phyloP scores from a whole-genome alignment of 2,888 invertebrate species.

The Meghimatium bilineatum region DNA sequence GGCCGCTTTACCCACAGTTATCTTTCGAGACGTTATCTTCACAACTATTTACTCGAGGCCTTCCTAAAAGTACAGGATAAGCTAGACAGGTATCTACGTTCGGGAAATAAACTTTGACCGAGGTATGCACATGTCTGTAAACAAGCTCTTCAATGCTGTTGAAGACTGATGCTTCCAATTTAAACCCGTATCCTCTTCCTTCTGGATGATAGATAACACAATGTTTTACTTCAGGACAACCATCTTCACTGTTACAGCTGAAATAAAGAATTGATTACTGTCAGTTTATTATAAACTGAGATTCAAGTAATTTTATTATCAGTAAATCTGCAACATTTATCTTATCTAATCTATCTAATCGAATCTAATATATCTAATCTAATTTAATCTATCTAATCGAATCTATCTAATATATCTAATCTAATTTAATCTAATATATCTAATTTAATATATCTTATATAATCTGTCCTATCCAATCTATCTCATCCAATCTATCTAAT shows the following conservation, averaged over 20 bases:
- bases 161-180: constrained; percentile 50
- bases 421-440: no score
- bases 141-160: constrained; percentile 50
- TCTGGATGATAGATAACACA: constrained; percentile 44
- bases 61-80: constrained; percentile 41
- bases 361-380: no score
- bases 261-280: background rate
- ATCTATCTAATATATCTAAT: no score
- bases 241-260: constrained; percentile 35
- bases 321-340: no score
- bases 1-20: background rate
- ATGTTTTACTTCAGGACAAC: constrained; percentile 42
- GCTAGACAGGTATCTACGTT: constrained; percentile 45
- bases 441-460: no score
- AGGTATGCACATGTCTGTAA: constrained; percentile 40
- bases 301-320: no score
- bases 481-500: no score
- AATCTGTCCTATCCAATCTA: no score
- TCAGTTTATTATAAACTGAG: no score
- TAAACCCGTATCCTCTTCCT: constrained; percentile 50
- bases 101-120: constrained; percentile 48
- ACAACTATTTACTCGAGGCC: constrained; percentile 12
- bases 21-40: background rate
- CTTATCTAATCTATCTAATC: no score
- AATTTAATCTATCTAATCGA: no score